These are phyloP conservation scores for Melanotaenia parkinsoni DNA, from an alignment of 2,797 vertebrate species.

Conservation along the genomic window DNA sequence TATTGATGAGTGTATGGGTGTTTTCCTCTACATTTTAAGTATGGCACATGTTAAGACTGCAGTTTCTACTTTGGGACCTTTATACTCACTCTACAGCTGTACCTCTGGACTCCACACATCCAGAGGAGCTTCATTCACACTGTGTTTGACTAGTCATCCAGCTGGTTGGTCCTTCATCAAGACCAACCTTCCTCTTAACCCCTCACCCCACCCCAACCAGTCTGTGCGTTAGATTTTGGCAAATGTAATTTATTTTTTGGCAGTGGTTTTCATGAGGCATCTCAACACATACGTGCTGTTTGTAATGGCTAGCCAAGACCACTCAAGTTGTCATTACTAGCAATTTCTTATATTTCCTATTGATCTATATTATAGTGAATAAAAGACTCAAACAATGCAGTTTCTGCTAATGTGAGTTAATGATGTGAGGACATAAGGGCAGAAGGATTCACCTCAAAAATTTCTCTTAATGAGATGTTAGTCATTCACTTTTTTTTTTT, in stretches of 20 bases:
- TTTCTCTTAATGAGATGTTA: conserved; percentile 53
- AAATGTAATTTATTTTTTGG: conserved; percentile 80
- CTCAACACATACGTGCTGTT: conserved; percentile 76
- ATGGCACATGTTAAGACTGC: conserved; percentile 92
- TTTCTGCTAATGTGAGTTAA: conserved; percentile 78
- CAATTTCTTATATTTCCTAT: conserved; percentile 84
- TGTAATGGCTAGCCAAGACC: conserved; percentile 80
- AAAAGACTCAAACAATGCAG: conserved; percentile 79
- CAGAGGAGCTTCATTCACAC: conserved; percentile 73
- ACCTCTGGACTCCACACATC: conserved; percentile 71
- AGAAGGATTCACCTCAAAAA: conserved; percentile 60
- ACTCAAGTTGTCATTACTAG: conserved; percentile 78
- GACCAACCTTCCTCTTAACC: conserved; percentile 42
- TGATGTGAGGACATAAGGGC: conserved; percentile 65
- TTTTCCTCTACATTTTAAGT: conserved; percentile 88
- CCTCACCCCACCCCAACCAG: conserved; percentile 37
- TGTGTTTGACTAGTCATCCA: conserved; percentile 73
- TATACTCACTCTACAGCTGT: conserved; percentile 82
- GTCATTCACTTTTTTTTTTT: conserved; percentile 58
- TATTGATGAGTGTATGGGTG: conserved; percentile 98
- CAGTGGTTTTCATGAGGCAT: conserved; percentile 71
- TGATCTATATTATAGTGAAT: conserved; percentile 81
- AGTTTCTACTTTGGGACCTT: conserved; percentile 92
- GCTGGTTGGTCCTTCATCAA: conserved; percentile 52
- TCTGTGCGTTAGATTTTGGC: conserved; percentile 73